Evolutionary conservation across 2,888 invertebrate species (phyloP).

Genomic region (Napeogenes inachia): DNA sequence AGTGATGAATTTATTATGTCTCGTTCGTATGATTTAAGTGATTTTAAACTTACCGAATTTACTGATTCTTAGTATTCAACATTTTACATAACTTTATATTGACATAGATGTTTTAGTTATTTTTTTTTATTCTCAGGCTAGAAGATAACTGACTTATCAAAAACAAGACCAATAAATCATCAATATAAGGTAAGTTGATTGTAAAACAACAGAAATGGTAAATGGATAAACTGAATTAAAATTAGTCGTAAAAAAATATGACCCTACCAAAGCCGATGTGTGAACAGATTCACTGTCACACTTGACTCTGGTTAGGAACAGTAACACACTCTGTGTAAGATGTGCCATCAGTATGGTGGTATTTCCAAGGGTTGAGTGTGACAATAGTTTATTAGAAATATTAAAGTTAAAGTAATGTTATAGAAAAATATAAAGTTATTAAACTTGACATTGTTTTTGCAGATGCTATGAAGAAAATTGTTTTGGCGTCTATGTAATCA

Average conservation of each 20-base stretch:
- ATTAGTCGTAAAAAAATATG: background rate
- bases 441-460: too few species aligned
- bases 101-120: background rate
- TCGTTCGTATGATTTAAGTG: slow-evolving; percentile 61
- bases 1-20: slow-evolving; percentile 48
- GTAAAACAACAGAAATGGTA: too few species aligned
- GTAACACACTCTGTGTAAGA: slow-evolving; percentile 71
- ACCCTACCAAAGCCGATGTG: slow-evolving; percentile 76
- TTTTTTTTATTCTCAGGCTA: background rate
- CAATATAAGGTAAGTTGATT: background rate
- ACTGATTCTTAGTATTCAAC: slow-evolving; percentile 37
- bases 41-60: slow-evolving; percentile 52
- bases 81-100: slow-evolving; percentile 12
- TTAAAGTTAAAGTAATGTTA: background rate
- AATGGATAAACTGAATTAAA: background rate
- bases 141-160: background rate
- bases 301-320: slow-evolving; percentile 75
- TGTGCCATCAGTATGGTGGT: slow-evolving; percentile 45
- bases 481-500: too few species aligned
- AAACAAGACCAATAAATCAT: background rate
- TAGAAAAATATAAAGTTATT: background rate
- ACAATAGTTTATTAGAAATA: slow-evolving; percentile 38
- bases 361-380: slow-evolving; percentile 69
- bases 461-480: too few species aligned
- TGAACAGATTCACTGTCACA: slow-evolving; percentile 51